A percentile compares a stretch with the other conserved stretches of the same genome.
Evolutionary conservation across 1,140 invertebrate species (phyloP).

Genomic region (Philopotamus ludificatus): DNA sequence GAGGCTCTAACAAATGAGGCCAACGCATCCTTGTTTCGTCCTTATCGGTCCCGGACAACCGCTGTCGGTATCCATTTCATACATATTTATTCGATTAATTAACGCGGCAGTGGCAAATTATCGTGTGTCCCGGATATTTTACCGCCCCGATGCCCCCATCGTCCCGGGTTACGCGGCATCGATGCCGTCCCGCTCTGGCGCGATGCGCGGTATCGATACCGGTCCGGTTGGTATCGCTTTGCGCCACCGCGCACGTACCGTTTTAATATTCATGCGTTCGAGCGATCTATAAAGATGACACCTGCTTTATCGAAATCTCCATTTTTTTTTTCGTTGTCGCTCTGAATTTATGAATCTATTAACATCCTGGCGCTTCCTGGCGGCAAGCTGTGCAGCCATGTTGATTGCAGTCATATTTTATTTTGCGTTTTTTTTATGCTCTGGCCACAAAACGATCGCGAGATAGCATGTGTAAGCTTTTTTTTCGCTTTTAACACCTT

Average conservation of each 20-base stretch:
- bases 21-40: constrained; percentile 1
- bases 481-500: constrained; percentile 26
- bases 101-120: constrained; percentile 17
- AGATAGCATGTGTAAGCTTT: not conserved
- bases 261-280: constrained; percentile 32
- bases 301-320: constrained; percentile 34
- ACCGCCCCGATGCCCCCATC: not conserved
- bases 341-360: constrained; percentile 35
- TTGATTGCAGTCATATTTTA: constrained; percentile 32
- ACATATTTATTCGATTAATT: constrained; percentile 28
- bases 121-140: not conserved
- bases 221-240: not conserved
- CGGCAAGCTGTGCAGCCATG: constrained; percentile 13
- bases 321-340: constrained; percentile 24
- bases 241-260: not conserved
- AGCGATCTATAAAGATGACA: constrained; percentile 30
- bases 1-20: constrained; percentile 16
- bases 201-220: not conserved
- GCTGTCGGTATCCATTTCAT: constrained; percentile 20
- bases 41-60: not conserved
- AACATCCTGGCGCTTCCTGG: constrained; percentile 16
- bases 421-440: not conserved
- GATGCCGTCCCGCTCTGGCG: not conserved
- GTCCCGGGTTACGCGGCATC: not conserved
- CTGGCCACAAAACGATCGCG: not conserved